phyloP scores from a whole-genome alignment of 2,797 vertebrate species.

The Aythya fuligula region DNA sequence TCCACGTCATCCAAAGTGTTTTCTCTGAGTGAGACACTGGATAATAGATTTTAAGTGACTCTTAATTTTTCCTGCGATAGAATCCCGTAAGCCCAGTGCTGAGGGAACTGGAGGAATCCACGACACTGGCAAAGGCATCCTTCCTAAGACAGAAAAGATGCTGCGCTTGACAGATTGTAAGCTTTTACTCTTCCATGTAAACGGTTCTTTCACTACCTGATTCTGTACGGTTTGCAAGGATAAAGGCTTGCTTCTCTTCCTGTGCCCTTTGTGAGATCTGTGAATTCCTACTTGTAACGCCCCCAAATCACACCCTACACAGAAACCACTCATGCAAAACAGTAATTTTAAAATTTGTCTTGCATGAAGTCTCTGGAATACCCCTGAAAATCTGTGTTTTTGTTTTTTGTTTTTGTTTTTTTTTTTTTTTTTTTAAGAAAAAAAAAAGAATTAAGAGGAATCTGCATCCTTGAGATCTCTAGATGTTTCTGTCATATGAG shows the following conservation, averaged over 20 bases:
- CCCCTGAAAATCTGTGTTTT: neutral
- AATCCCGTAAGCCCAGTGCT: neutral
- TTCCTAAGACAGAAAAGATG: neutral
- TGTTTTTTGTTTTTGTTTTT: too few relatives aligned
- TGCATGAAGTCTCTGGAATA: neutral
- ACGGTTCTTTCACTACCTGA: neutral
- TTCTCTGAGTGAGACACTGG: slow-evolving; percentile 17
- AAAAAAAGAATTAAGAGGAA: neutral
- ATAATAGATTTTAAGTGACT: neutral
- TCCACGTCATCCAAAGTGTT: neutral
- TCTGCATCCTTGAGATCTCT: neutral
- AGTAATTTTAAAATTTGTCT: neutral
- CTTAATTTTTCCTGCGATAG: neutral
- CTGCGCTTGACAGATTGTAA: accelerated
- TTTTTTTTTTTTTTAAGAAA: too few relatives aligned
- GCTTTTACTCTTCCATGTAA: neutral
- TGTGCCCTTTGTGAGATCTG: neutral
- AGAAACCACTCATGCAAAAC: neutral
- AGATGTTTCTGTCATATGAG: neutral
- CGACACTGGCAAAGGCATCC: neutral
- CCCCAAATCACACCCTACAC: accelerated
- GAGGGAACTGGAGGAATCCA: neutral
- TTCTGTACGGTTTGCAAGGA: neutral
- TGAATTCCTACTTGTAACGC: neutral
- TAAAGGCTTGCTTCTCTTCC: slow-evolving; percentile 10